Percentiles rank a stretch among this genome's conserved stretches.
These are phyloP conservation scores for Gastrophryne carolinensis DNA, from an alignment of 2,797 vertebrate species.

Conservation along the genomic window DNA sequence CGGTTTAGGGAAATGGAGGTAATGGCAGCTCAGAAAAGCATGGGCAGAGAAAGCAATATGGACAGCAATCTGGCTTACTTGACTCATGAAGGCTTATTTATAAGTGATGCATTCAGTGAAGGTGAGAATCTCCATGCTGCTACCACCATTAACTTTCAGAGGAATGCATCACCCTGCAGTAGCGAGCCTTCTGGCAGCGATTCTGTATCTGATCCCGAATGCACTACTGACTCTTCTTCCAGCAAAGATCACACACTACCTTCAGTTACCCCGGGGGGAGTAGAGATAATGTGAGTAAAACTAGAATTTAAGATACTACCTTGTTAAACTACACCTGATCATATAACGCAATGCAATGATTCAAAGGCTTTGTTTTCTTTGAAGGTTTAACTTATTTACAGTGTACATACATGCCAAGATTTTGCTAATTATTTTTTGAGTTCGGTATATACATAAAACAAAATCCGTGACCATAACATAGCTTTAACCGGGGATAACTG, in stretches of 20 bases:
- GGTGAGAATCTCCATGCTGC: slow-evolving; percentile 64
- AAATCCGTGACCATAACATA: too few species aligned
- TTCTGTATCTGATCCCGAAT: slow-evolving; percentile 73
- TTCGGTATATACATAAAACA: too few species aligned
- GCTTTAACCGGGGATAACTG: too few species aligned
- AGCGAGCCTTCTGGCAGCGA: slow-evolving; percentile 73
- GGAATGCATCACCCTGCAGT: slow-evolving; percentile 66
- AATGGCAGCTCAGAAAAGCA: slow-evolving; percentile 58
- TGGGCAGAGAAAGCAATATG: slow-evolving; percentile 61
- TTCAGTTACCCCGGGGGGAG: slow-evolving; percentile 65
- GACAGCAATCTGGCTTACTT: slow-evolving; percentile 91
- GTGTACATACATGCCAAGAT: too few species aligned
- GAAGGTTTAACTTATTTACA: too few species aligned
- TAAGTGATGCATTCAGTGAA: slow-evolving; percentile 85
- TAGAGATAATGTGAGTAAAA: slow-evolving; percentile 77
- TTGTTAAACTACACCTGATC: slow-evolving; percentile 4
- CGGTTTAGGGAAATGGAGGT: slow-evolving; percentile 72
- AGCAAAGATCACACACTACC: slow-evolving; percentile 77
- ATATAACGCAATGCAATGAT: not conserved
- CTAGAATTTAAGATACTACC: slow-evolving; percentile 22
- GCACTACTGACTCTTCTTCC: slow-evolving; percentile 77
- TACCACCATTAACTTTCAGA: slow-evolving; percentile 61
- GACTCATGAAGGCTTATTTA: slow-evolving; percentile 93
- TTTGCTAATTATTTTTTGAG: too few species aligned
- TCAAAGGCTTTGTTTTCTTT: too few species aligned